Evolutionary conservation across 2,888 invertebrate species (phyloP), one percentile per base, ranked within the genome.

Genomic region (Drosophila sordidapex): DNA sequence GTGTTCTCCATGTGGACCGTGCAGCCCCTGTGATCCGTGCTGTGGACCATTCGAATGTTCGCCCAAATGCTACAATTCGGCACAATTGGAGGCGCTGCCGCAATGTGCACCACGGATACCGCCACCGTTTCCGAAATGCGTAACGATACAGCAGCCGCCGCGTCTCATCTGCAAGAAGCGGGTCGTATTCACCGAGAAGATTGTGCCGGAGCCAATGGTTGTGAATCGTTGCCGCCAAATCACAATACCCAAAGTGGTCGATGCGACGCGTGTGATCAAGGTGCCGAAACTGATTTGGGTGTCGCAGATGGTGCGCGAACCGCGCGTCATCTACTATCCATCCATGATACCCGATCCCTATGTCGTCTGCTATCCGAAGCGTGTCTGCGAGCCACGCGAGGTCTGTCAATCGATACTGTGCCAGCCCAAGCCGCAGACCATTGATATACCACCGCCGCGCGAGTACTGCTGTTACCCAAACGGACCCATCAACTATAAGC

Each of bases 381-480:
- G 68, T 0, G 68, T 68, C 3, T 56, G 57, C 13, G 68, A 68
- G 43, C 68, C 68, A 2, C 70, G 68, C 4, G 68, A 68, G 51
- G 68, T 68, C 49, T 68, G 68, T 4, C 68, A 68, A 29, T 70
- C 68, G 40, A 70, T 68, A 51, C 25, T 68, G 25, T 68, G 68
- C 51, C 68, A 68, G 49, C 68, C 68, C 15, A 68, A 68, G 70
- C 68, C 68, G 15, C 68, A 92, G 75, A 84, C 89, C 0, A 75
- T 92, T 35, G 92, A 92, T 79, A 81, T 92, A 61, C 92, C 92
- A 21, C 90, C 90, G n/a, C 90, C 92, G 7, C 66, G 79, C n/a
- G 92, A 92, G 61, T 92, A 91, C 62, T 92, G 91, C 68, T 91
- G 91, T 62, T 91, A 91, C 74, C 90, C 90, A 10, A 91, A 90